Evolutionary conservation across 2,113 vertebrate species (phyloP), one percentile per base, ranked within the genome.

Genomic region (Oxygymnocypris stewartii): DNA sequence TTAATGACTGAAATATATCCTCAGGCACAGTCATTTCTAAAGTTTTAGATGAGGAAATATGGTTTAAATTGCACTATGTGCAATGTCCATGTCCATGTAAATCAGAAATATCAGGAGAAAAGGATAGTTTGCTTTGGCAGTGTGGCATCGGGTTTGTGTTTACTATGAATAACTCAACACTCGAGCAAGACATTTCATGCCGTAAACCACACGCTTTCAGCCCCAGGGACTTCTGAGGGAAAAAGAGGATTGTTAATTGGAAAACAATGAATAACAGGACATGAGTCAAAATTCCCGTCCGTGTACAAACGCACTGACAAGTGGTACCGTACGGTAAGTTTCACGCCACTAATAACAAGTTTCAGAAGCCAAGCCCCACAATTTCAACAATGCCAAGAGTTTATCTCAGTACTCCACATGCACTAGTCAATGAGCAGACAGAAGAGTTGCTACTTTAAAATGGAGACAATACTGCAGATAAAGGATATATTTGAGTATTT

Each of bases 221-320:
- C 59, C 79, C 54, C 71, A 40, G 18, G 14, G 76, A 65, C 23
- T 73, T 84, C 54, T 84, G 42, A 8, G 80, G 42, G 54, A 37
- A 80, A 11, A 73, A 67, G 40, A 25, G 10, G 54, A 35, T 23
- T 82, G 78, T 80, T 81, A 57, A 75, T 69, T 79, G 69, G 59
- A 88, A 84, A 75, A 74, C 25, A 84, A 28, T 28, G 80, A 67
- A 82, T 28, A 71, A 71, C 63, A 83, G 81, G 65, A 83, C 81
- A 83, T 83, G 81, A 83, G 63, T 83, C 81, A 83, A 83, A 63
- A 71, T 83, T 83, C 81, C 81, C 63, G 12, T 71, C 81, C 5
- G 11, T 51, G 28, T 14, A 13, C 42, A 83, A 83, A 71, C 28
- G 13, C n/a, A 51, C 25, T 9, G 44, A 69, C 79, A 35, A 49